These are phyloP conservation scores for Lycocerus yunnanus DNA, from an alignment of 2,888 invertebrate species.

Conservation along the genomic window DNA sequence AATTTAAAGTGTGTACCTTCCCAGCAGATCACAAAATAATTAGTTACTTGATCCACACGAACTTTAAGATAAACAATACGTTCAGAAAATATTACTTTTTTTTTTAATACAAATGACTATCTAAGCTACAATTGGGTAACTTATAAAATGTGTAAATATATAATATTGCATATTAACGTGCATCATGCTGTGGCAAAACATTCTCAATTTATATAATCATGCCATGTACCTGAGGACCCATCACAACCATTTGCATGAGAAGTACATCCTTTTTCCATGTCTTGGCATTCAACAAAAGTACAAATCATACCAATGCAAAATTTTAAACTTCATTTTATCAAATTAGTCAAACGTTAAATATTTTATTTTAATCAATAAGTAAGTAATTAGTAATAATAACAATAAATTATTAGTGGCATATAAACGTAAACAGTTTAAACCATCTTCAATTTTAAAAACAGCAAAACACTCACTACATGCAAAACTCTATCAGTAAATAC, in stretches of 20 bases:
- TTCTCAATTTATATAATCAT: constrained; percentile 26
- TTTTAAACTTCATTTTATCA: constrained; percentile 7
- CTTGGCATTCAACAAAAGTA: constrained; percentile 69
- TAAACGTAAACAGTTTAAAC: background rate
- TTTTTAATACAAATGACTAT: background rate
- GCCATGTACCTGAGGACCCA: constrained; percentile 78
- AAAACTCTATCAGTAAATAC: constrained; percentile 26
- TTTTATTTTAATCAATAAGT: background rate
- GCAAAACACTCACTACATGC: constrained; percentile 20
- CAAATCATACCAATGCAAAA: constrained; percentile 60
- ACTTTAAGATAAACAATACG: background rate
- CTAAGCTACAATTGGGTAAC: background rate
- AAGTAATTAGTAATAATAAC: background rate
- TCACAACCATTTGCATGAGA: constrained; percentile 93
- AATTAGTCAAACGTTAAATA: background rate
- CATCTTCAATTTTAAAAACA: background rate
- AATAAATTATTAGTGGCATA: background rate
- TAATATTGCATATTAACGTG: constrained; percentile 21
- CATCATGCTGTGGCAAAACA: constrained; percentile 28
- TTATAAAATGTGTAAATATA: constrained; percentile 12
- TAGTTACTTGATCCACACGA: background rate
- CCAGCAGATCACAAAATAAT: constrained; percentile 50
- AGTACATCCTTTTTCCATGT: constrained; percentile 87
- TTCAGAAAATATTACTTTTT: background rate
- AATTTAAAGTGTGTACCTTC: constrained; percentile 32